Base-by-base conservation (phyloP, 2,797 vertebrate species). In the Muraenolepis orangiensis region DNA sequence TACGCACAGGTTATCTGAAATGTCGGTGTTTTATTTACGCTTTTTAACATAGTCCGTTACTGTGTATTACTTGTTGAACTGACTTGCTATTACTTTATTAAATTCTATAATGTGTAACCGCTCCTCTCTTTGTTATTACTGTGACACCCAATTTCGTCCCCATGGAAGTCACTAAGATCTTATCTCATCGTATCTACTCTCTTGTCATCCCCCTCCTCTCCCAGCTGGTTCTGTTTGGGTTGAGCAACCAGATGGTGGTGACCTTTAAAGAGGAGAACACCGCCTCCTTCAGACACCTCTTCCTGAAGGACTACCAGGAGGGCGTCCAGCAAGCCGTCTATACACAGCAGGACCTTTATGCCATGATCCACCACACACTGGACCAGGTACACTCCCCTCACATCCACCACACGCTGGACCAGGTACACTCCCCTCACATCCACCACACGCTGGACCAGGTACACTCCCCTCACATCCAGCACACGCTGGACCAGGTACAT, bases 191-290 rank as follows among this genome's bases (percentile, higher is more conserved):
- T 34, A 34, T 34, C 32, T 34, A 8, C 3, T 3, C 32, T 34
- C 32, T 34, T 34, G 32, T 34, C 32, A 34, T 4, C 20, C 30
- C 16, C n/a, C 51, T 70, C 28, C 69, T 29, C 1, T 12, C 10
- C 40, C 78, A 98, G 97, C 85, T 98, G 84, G 95, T 98, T 86
- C 87, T 98, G 72, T 98, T 98, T 0, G 96, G 96, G 1, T 94
- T 98, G 84, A 98, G 95, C 88, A 98, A 98, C 88, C 97, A 98
- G 92, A 95, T 97, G 94, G 96, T 95, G 12, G 96, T 98, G 84
- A 95, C 95, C 0, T 98, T 98, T 83, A 95, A 94, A 74, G 96
- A 98, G 77, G 96, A 98, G 82, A 98, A 96, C 92, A 96, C 96
- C 0, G 86, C 94, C 0, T 90, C 95, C 0, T 98, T 98, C 88